These are phyloP conservation scores for Tapirus terrestris DNA, from an alignment of 2,113 vertebrate species.

Conservation along the genomic window DNA sequence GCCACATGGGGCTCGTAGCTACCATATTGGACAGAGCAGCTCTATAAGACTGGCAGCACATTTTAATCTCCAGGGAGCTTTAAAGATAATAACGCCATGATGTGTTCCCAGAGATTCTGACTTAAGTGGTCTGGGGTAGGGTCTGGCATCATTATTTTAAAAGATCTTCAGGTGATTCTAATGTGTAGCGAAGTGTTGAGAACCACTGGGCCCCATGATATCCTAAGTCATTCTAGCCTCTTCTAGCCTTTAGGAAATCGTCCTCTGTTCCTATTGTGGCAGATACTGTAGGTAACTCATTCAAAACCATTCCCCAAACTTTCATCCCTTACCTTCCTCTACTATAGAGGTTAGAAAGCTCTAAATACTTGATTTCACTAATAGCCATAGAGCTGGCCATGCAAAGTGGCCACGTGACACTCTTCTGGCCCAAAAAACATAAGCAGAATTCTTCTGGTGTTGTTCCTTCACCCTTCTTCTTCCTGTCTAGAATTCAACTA, in stretches of 20 bases:
- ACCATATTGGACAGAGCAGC: background rate
- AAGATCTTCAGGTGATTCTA: background rate
- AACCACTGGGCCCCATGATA: background rate
- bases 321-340: background rate
- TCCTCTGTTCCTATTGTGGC: background rate
- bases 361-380: background rate
- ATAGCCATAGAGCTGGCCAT: background rate
- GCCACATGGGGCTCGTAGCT: background rate
- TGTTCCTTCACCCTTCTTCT: background rate
- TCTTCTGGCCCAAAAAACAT: background rate
- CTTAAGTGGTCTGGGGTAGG: background rate
- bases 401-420: background rate
- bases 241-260: background rate
- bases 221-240: background rate
- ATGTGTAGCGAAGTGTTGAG: background rate
- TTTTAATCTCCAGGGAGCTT: background rate
- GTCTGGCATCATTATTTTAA: background rate
- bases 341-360: background rate
- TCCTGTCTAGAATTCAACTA: background rate
- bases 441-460: background rate
- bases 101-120: background rate
- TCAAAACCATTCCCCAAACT: background rate
- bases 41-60: background rate
- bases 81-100: background rate
- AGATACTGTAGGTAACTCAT: background rate